A percentile compares a stretch with the other conserved stretches of the same genome.
Conservation (phyloP, 2,797 vertebrate genomes). For the Coluber constrictor region DNA sequence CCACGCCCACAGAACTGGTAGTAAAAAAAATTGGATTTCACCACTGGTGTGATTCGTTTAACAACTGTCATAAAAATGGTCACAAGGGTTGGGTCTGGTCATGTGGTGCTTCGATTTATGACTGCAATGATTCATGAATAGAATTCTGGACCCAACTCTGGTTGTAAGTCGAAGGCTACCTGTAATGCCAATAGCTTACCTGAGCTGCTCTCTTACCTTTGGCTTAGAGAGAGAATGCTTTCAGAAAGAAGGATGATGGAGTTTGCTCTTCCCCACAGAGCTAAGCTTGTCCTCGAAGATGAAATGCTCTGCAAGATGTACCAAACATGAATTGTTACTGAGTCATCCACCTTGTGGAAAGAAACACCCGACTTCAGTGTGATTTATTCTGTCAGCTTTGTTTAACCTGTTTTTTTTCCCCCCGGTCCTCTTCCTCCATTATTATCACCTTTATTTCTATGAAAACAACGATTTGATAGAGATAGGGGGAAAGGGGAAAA, state of each 20-base stretch:
- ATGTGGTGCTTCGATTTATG: too few species aligned
- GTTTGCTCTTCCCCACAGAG: not conserved
- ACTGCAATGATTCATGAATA: too few species aligned
- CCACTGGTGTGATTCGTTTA: too few species aligned
- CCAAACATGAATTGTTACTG: not conserved
- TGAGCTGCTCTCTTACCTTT: not conserved
- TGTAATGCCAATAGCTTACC: not conserved
- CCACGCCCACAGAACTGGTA: too few species aligned
- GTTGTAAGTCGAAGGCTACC: too few species aligned
- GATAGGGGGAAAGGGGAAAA: not conserved
- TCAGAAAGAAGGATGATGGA: not conserved
- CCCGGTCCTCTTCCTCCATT: not conserved
- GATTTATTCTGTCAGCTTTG: not conserved
- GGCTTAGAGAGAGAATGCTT: not conserved
- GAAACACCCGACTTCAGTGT: not conserved
- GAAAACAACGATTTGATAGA: not conserved
- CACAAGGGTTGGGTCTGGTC: too few species aligned
- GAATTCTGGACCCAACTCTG: too few species aligned
- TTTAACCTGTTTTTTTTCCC: not conserved
- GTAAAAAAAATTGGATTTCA: too few species aligned
- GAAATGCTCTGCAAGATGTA: not conserved
- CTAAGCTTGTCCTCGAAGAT: not conserved
- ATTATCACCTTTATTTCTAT: not conserved
- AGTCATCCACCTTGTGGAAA: not conserved
- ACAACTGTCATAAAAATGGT: too few species aligned